These are phyloP conservation scores for Drosophila orosa DNA, from an alignment of 1,140 invertebrate species.

Conservation along the genomic window DNA sequence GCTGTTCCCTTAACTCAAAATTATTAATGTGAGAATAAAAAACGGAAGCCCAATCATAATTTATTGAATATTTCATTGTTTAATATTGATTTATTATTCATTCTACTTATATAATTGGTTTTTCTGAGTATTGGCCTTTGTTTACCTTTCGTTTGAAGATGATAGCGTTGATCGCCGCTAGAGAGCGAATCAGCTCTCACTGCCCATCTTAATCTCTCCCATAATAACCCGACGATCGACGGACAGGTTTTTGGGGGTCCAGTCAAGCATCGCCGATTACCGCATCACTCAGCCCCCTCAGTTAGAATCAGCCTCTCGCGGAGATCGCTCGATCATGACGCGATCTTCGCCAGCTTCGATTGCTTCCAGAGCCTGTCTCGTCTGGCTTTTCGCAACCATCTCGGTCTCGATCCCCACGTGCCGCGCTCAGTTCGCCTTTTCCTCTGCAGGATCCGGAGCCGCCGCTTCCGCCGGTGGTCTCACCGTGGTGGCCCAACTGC, in stretches of 20 bases:
- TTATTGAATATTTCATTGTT: not conserved
- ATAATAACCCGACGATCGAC: not conserved
- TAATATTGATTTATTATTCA: not conserved
- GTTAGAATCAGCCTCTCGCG: conserved; percentile 55
- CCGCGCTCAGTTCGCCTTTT: conserved; percentile 42
- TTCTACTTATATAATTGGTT: conserved; percentile 1
- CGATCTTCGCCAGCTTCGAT: conserved; percentile 32
- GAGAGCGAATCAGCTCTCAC: conserved; percentile 14
- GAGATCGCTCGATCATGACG: conserved; percentile 51
- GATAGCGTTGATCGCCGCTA: conserved; percentile 8
- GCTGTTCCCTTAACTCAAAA: not conserved
- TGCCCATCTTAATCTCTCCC: conserved; percentile 11
- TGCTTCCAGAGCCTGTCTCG: not conserved
- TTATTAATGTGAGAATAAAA: not conserved
- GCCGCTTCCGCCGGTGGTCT: conserved; percentile 56
- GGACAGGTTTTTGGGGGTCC: conserved; percentile 63
- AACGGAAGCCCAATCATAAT: not conserved
- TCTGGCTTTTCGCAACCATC: conserved; percentile 18
- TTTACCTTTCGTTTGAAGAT: conserved; percentile 23
- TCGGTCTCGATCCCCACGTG: conserved; percentile 16
- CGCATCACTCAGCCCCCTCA: conserved; percentile 45
- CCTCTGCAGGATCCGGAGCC: conserved; percentile 29
- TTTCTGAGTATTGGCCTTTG: conserved; percentile 9
- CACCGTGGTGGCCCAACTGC: conserved; percentile 52
- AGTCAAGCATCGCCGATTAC: conserved; percentile 36